phyloP scores from a whole-genome alignment of 2,888 invertebrate genomes.

The Stomorhina lunata region DNA sequence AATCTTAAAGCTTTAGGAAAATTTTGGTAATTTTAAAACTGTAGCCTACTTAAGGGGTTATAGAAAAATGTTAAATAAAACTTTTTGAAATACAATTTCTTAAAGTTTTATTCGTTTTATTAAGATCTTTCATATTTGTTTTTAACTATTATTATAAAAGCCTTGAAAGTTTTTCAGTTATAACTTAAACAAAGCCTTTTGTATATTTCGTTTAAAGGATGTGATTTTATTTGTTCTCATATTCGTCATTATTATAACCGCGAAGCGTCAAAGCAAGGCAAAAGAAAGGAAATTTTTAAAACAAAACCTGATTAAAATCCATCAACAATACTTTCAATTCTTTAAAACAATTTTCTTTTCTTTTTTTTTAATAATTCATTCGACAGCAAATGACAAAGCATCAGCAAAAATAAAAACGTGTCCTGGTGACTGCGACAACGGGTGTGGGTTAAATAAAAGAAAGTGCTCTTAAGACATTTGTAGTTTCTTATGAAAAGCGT shows the following conservation, averaged over 20 bases:
- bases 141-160: slow-evolving; percentile 7
- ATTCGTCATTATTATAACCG: background rate
- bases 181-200: slow-evolving; percentile 52
- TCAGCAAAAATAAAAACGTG: no score
- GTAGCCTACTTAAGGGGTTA: background rate
- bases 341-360: background rate
- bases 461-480: slow-evolving; percentile 25
- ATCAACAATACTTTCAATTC: slow-evolving; percentile 49
- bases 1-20: no score
- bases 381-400: no score
- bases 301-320: slow-evolving; percentile 62
- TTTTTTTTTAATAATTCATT: background rate
- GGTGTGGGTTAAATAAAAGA: slow-evolving; percentile 11
- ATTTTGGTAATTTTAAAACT: no score
- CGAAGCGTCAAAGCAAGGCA: slow-evolving; percentile 3
- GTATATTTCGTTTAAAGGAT: slow-evolving; percentile 43
- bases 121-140: background rate
- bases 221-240: background rate
- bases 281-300: slow-evolving; percentile 34
- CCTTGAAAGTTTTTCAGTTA: slow-evolving; percentile 53
- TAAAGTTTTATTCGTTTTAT: background rate
- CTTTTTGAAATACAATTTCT: background rate
- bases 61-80: background rate
- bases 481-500: background rate
- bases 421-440: no score